These are phyloP conservation scores for Drosophila antonietae DNA, from an alignment of 2,888 invertebrate species.

Conservation along the genomic window DNA sequence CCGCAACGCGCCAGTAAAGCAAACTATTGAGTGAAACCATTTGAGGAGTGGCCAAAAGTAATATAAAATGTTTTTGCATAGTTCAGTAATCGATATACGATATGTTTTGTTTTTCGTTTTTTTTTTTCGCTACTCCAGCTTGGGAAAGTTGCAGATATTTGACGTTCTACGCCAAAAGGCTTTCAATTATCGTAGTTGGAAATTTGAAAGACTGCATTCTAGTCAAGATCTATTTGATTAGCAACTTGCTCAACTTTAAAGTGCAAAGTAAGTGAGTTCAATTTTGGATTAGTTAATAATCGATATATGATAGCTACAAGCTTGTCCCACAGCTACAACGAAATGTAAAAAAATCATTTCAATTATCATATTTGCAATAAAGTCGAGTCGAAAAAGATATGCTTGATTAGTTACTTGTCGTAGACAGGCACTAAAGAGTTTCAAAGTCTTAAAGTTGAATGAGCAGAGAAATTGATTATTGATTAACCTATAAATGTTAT, in stretches of 20 bases:
- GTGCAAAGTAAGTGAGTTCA: neutral
- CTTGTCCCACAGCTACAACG: neutral
- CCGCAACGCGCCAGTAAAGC: constrained; percentile 27
- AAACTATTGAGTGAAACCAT: constrained; percentile 17
- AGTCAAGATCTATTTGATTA: constrained; percentile 49
- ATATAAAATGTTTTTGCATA: constrained; percentile 26
- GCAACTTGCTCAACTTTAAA: constrained; percentile 23
- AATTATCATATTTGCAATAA: neutral
- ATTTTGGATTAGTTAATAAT: neutral
- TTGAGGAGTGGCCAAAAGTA: constrained; percentile 56
- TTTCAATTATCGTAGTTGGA: constrained; percentile 46
- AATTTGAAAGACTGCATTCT: constrained; percentile 35
- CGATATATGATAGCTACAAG: neutral
- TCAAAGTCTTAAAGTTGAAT: neutral
- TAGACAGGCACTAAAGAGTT: constrained; percentile 15
- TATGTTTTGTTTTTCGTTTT: constrained; percentile 22
- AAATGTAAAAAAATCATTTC: neutral
- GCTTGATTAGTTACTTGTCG: neutral
- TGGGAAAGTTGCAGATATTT: constrained; percentile 28
- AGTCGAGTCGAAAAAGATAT: neutral
- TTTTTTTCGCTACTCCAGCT: constrained; percentile 10
- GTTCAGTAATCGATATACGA: constrained; percentile 53
- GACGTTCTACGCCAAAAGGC: constrained; percentile 65
- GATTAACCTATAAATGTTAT: too few relatives aligned
- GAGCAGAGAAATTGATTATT: neutral